These are phyloP conservation scores for Brachionus sp. DNA, from an alignment of 1,140 invertebrate genomes.

Conservation along the genomic window DNA sequence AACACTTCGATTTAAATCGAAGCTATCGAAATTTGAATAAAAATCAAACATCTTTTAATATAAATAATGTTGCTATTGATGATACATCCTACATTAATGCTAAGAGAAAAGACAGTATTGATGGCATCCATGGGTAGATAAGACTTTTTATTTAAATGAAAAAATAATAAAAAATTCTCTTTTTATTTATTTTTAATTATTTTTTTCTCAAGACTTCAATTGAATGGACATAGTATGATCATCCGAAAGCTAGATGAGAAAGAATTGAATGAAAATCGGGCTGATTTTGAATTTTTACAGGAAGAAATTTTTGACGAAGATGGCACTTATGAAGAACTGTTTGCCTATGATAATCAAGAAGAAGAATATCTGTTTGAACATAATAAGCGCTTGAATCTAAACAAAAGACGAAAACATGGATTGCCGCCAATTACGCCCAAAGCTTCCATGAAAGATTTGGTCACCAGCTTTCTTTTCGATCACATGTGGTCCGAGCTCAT, in stretches of 20 bases:
- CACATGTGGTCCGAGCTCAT: slow-evolving; percentile 36
- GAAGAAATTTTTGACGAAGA: slow-evolving; percentile 35
- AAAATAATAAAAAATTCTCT: neutral
- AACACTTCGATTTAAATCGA: neutral
- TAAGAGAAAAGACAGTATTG: neutral
- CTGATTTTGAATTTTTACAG: neutral
- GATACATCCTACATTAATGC: neutral
- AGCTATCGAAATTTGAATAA: neutral
- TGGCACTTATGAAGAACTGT: slow-evolving; percentile 21
- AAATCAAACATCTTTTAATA: neutral
- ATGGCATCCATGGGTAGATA: neutral
- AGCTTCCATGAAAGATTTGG: slow-evolving; percentile 41
- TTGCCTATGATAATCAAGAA: slow-evolving; percentile 43
- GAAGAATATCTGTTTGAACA: slow-evolving; percentile 34
- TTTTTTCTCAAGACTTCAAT: neutral
- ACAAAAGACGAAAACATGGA: slow-evolving; percentile 11
- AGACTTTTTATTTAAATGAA: no score
- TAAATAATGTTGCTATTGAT: neutral
- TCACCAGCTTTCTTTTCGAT: slow-evolving; percentile 15
- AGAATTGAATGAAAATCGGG: neutral
- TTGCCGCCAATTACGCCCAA: slow-evolving; percentile 45
- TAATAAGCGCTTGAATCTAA: slow-evolving; percentile 25
- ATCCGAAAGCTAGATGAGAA: neutral
- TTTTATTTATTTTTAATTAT: neutral
- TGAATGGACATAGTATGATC: neutral